Percentiles rank a stretch among this genome's conserved stretches.
Conservation (phyloP, 1,140 invertebrate species). For the Sinella curviseta region DNA sequence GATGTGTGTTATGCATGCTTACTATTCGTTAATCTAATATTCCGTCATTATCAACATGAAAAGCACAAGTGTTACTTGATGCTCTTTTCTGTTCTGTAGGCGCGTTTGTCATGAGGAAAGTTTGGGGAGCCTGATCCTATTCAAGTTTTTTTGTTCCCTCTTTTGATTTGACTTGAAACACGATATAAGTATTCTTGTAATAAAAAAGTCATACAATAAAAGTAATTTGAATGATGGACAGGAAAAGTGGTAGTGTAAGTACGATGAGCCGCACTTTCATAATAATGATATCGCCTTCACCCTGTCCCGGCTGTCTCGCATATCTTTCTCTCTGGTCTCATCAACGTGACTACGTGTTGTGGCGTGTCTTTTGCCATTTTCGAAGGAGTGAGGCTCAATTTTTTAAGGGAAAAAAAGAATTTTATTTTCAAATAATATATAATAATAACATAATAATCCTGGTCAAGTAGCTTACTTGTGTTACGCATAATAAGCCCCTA, state of each 20-base stretch:
- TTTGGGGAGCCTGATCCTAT: too few relatives aligned
- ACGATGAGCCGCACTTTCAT: not conserved
- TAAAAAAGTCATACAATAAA: not conserved
- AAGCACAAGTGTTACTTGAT: slow-evolving; percentile 4
- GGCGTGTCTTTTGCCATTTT: not conserved
- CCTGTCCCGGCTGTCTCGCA: not conserved
- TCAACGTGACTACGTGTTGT: too few relatives aligned
- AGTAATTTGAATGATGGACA: slow-evolving; percentile 7
- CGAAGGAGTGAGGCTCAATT: too few relatives aligned
- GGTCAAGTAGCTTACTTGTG: slow-evolving; percentile 2
- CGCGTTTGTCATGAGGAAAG: not conserved
- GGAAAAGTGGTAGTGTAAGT: slow-evolving; percentile 12
- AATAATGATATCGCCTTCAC: not conserved
- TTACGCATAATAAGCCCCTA: not conserved
- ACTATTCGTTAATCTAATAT: slow-evolving; percentile 17
- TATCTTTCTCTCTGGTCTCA: not conserved
- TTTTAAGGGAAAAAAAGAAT: too few relatives aligned
- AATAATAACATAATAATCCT: not conserved
- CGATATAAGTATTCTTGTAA: not conserved
- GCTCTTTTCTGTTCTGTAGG: not conserved
- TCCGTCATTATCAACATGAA: slow-evolving; percentile 21
- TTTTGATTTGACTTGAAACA: not conserved
- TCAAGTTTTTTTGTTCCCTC: not conserved
- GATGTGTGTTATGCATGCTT: not conserved
- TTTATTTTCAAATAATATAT: not conserved